Evolutionary conservation across 2,888 invertebrate species (phyloP).

Genomic region (Trissolcus japonicus): DNA sequence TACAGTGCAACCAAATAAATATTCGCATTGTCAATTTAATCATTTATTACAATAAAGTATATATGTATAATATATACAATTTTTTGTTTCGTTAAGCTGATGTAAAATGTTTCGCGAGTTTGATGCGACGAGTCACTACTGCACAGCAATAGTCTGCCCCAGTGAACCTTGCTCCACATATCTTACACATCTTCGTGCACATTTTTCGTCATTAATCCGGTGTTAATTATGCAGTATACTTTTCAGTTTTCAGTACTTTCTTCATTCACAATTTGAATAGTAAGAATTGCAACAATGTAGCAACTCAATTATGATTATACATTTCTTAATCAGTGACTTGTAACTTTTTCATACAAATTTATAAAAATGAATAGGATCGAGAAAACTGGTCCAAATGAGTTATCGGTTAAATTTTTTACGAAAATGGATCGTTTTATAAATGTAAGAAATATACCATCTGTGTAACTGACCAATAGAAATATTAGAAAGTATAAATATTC

Average conservation of each 20-base stretch:
- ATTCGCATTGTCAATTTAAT: conserved; percentile 38
- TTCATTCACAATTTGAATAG: too few species aligned
- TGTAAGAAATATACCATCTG: too few species aligned
- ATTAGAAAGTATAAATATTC: conserved; percentile 15
- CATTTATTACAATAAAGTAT: conserved; percentile 71
- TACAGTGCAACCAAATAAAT: not conserved
- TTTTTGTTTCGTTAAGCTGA: conserved; percentile 16
- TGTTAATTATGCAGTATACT: too few species aligned
- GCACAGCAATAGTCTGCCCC: conserved; percentile 22
- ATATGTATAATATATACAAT: conserved; percentile 70
- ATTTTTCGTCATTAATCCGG: too few species aligned
- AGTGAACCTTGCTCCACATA: not conserved
- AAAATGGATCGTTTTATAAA: conserved; percentile 15
- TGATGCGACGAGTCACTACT: conserved; percentile 12
- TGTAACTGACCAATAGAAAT: too few species aligned
- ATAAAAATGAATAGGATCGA: too few species aligned
- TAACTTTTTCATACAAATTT: too few species aligned
- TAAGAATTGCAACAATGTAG: too few species aligned
- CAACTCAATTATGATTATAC: too few species aligned
- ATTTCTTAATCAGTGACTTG: too few species aligned
- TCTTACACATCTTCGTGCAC: not conserved
- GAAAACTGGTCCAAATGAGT: too few species aligned
- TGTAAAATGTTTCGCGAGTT: conserved; percentile 13
- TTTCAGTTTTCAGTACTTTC: too few species aligned
- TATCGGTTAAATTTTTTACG: conserved; percentile 4